Base-by-base conservation (phyloP, 2,888 invertebrate species). In the Yponomeuta plumbellus region DNA sequence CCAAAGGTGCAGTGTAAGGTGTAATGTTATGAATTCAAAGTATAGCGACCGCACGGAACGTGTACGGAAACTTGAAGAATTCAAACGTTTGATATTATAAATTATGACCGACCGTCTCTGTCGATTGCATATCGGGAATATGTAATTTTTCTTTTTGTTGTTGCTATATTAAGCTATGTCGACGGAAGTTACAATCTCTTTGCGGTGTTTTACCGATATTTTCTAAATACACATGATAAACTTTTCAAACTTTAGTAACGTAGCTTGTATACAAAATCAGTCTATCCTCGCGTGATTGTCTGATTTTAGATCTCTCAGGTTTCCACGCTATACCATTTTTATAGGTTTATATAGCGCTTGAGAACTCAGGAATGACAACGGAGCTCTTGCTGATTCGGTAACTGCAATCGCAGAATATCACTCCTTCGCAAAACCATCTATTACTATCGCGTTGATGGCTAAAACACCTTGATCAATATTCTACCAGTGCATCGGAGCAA, bases 401-500 rank as follows among this genome's bases (percentile, higher is more conserved):
- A 26, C 26, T 26, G 5, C 26, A 26, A 26, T 2, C 26, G 2
- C 34, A 52, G 44, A 52, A 52, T 17, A 52, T 17, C 44, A 52
- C 17, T 52, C 5, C 44, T 52, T 52, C 44, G 10, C 44, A 52
- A 52, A 5, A 52, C 8, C 44, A 17, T 17, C 10, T 17, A 52
- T 52, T 52, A 52, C 44, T 52, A 17, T 4, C 13, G 44, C 17
- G 44, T 52, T 17, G 44, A 52, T 52, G 13, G 44, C 44, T 44
- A 52, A 52, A 52, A 52, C 44, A 17, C 44, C 52, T 58, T 75
- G 71, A 85, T 87, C 86, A 86, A 79, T 88, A 89, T 89, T 83
- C 88, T 74, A 71, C 75, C 78, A 81, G 84, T 84, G 86, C 86
- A 85, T 85, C 85, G 81, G 76, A 75, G 76, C 76, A 76, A 79